Base-by-base conservation (phyloP, 2,888 invertebrate genomes). In the Unio pictorum region DNA sequence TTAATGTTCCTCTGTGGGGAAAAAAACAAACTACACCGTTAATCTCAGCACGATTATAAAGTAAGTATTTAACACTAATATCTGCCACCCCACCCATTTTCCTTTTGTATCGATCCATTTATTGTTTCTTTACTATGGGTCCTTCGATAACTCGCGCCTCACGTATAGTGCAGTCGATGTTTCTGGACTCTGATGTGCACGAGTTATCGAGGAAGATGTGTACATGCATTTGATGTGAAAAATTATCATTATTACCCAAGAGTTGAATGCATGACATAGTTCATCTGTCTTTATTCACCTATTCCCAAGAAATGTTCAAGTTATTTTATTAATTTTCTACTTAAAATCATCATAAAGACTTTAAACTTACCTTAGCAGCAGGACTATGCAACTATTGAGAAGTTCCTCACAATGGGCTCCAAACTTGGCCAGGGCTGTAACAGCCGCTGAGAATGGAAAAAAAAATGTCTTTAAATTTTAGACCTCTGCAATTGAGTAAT, bases 351-450 rank as follows among this genome's bases (percentile, higher is more conserved):
- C 45, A 45, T 15, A 45, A 11, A 18, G 11, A 23, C 20, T 58
- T n/a, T 45, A 26, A 17, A 74, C 70, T 69, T 74, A 87, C 86
- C 90, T 84, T 68, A 89, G 84, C 60, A 90, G 81, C 26, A 90
- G 80, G 8, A 96, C 94, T 68, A 94, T 92, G 69, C 99, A 95
- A 87, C 98, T 98, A 17, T 94, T 94, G 68, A 96, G 91, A 62
- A 99, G 91, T 81, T 95, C 94, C 0, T 96, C 96, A 89, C 97
- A 96, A 68, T 96, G 94, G 0, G 99, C 99, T 2, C 99, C 99
- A 89, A 99, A 99, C 89, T 98, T 98, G 0, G 99, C 97, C 83
- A 99, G 93, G 0, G 99, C 98, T 0, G 98, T 96, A 0, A 99
- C 99, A 0, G 99, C 99, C 0, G 99, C 99, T 0, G 60, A 23